phyloP scores from a whole-genome alignment of 2,113 vertebrate species.

The Phalacrocorax pelagicus region DNA sequence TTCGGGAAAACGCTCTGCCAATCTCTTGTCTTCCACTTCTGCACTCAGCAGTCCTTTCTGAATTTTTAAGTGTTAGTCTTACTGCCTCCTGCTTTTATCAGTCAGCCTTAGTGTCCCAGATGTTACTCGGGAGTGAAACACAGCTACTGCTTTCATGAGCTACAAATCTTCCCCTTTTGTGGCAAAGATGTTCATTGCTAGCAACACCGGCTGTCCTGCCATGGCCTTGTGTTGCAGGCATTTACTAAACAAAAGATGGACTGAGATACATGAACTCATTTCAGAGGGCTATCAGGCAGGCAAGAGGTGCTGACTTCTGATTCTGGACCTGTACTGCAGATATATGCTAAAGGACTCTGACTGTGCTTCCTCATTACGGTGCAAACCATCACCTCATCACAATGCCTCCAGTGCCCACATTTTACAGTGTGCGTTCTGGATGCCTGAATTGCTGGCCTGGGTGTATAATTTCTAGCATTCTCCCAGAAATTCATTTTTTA shows the following conservation, averaged over 20 bases:
- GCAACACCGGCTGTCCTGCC: background rate
- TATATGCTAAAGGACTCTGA: background rate
- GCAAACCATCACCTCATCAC: background rate
- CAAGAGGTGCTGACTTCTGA: background rate
- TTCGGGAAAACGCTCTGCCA: background rate
- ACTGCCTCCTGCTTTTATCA: background rate
- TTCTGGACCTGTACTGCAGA: background rate
- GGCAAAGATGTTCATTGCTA: accelerated
- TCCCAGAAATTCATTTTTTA: background rate
- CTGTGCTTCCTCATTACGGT: accelerated
- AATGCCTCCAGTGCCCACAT: accelerated
- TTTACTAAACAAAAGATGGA: background rate
- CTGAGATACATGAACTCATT: background rate
- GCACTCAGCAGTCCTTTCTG: background rate
- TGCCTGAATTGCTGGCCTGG: background rate
- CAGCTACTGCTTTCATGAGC: background rate
- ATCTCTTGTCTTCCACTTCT: background rate
- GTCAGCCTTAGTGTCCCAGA: background rate
- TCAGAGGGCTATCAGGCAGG: background rate
- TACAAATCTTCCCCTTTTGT: background rate
- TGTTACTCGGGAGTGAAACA: background rate
- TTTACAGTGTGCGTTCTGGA: background rate
- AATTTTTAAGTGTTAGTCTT: background rate
- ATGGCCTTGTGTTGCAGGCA: background rate
- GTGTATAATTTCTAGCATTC: background rate